Percentiles rank a stretch among this genome's conserved stretches.
Conservation (phyloP, 1,140 invertebrate species). For the Apis cerana region DNA sequence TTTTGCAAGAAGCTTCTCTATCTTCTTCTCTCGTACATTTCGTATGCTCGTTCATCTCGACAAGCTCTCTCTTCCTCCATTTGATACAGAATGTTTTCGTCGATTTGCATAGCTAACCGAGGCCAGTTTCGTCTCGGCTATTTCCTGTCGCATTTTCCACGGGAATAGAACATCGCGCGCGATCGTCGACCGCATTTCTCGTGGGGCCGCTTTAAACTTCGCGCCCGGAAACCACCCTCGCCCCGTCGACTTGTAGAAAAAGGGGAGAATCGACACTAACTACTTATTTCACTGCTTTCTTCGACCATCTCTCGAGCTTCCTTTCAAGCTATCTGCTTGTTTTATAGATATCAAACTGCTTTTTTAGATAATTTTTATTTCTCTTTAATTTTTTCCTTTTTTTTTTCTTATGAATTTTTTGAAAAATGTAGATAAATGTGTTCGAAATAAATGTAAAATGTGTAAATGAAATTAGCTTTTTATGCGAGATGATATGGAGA, state of each 20-base stretch:
- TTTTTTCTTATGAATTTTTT: no score
- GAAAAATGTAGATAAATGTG: not conserved
- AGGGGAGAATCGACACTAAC: not conserved
- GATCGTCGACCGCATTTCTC: constrained; percentile 75
- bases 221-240: constrained; percentile 48
- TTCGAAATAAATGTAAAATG: not conserved
- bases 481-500: not conserved
- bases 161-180: constrained; percentile 72
- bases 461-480: not conserved
- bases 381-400: not conserved
- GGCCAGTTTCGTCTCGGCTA: constrained; percentile 76
- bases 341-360: not conserved
- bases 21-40: not conserved
- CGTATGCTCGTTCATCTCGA: not conserved
- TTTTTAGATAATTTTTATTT: not conserved
- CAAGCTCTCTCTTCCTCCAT: constrained; percentile 1
- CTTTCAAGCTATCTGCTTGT: not conserved
- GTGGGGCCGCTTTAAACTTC: constrained; percentile 51
- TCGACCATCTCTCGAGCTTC: not conserved
- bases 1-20: not conserved
- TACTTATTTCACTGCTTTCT: constrained; percentile 16
- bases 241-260: not conserved
- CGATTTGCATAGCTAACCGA: constrained; percentile 64
- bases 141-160: constrained; percentile 78
- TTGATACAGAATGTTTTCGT: constrained; percentile 49